These are phyloP conservation scores for Argyra leucocephala DNA, from an alignment of 2,888 invertebrate species.

Conservation along the genomic window DNA sequence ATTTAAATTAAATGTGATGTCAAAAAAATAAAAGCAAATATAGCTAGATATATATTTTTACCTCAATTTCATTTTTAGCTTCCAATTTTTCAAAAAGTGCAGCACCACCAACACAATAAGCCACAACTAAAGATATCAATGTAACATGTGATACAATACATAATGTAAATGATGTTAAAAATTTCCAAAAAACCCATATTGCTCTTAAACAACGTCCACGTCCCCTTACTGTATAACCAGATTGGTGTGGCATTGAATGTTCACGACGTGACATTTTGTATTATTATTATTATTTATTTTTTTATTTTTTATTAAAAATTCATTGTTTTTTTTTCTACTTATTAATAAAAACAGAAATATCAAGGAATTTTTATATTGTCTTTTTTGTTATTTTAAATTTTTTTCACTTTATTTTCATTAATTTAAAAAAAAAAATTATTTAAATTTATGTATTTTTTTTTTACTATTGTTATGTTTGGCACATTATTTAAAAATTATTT, in stretches of 20 bases:
- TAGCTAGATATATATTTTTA: conserved; percentile 36
- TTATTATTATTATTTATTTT: background rate
- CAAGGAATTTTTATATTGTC: no score
- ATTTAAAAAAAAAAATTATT: no score
- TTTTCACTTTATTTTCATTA: no score
- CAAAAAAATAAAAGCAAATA: no score
- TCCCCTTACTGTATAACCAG: conserved; percentile 32
- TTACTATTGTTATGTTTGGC: no score
- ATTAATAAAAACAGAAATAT: no score
- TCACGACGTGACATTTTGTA: conserved; percentile 28
- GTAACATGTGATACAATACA: conserved; percentile 83
- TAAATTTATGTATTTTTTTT: no score
- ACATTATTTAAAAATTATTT: no score
- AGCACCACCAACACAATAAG: conserved; percentile 82
- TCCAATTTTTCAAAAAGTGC: conserved; percentile 74
- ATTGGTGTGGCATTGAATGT: conserved; percentile 38
- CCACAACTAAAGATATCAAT: conserved; percentile 76
- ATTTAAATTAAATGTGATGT: background rate
- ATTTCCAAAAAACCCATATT: conserved; percentile 55
- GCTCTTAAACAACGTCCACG: conserved; percentile 39
- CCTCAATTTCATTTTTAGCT: conserved; percentile 61
- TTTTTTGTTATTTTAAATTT: no score
- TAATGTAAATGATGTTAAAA: conserved; percentile 49
- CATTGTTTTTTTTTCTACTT: no score
- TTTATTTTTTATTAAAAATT: background rate